A percentile compares a stretch with the other conserved stretches of the same genome.
Evolutionary conservation across 2,113 vertebrate species (phyloP).

Genomic region (Pelecanus crispus): DNA sequence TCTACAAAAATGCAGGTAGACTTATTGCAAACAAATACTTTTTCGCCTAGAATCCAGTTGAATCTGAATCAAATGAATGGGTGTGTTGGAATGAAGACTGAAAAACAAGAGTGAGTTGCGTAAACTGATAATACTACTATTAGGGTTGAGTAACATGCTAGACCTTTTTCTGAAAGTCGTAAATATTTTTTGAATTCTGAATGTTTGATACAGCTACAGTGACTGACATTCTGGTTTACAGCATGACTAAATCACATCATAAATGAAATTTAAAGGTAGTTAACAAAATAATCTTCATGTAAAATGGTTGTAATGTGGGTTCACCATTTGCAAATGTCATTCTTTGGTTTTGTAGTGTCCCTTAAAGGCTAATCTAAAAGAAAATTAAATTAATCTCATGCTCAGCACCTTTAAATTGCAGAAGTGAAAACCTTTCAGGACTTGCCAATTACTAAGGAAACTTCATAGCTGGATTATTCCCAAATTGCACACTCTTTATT

Average conservation of each 20-base stretch:
- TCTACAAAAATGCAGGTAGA: not conserved
- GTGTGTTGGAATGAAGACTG: not conserved
- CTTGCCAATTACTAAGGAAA: conserved; percentile 62
- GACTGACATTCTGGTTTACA: not conserved
- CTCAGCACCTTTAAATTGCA: conserved; percentile 35
- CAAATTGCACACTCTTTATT: conserved; percentile 60
- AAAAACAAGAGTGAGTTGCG: not conserved
- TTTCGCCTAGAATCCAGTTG: not conserved
- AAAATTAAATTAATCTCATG: conserved; percentile 54
- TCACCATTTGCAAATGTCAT: not conserved
- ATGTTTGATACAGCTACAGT: not conserved
- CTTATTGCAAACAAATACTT: not conserved
- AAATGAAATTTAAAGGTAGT: conserved; percentile 13
- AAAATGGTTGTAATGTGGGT: not conserved
- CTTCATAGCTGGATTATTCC: conserved; percentile 59
- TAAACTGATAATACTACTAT: not conserved
- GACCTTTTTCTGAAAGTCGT: not conserved
- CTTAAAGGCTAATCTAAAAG: conserved; percentile 33
- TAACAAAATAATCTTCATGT: not conserved
- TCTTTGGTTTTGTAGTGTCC: conserved; percentile 21
- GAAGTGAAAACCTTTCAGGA: conserved; percentile 39
- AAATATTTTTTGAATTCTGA: not conserved
- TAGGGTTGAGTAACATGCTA: not conserved
- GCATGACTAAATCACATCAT: not conserved
- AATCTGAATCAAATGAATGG: not conserved